Conservation (phyloP, 2,797 vertebrate species). For the Neosilurus mollespiculum region DNA sequence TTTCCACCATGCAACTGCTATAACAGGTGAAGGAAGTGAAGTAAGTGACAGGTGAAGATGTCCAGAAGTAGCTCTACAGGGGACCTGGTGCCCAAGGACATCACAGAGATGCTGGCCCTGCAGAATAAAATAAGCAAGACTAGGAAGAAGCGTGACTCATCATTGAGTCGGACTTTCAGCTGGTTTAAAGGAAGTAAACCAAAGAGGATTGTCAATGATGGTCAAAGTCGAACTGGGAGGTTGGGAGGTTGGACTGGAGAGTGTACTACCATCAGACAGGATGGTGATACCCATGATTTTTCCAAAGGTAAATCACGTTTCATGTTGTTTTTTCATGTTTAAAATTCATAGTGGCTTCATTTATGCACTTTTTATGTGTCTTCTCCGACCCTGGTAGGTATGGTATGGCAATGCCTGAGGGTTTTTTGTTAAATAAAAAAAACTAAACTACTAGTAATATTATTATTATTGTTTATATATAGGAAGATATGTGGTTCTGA, state of each 20-base stretch:
- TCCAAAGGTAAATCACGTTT: constrained; percentile 67
- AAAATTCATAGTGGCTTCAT: not conserved
- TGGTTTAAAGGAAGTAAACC: constrained; percentile 83
- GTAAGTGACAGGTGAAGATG: constrained; percentile 64
- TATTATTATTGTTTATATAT: not conserved
- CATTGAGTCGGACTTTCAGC: constrained; percentile 82
- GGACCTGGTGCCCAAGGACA: constrained; percentile 77
- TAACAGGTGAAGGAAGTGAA: constrained; percentile 65
- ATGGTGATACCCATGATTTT: constrained; percentile 59
- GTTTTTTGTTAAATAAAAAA: not conserved
- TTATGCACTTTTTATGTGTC: not conserved
- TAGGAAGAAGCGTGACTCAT: constrained; percentile 76
- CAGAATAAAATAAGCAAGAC: constrained; percentile 71
- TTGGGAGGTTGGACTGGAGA: constrained; percentile 50
- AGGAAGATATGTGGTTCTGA: not conserved
- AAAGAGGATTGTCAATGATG: constrained; percentile 66
- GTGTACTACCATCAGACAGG: constrained; percentile 46
- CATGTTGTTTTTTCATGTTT: not conserved
- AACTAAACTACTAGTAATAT: not conserved
- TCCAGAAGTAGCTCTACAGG: constrained; percentile 75
- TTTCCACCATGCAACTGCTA: constrained; percentile 61
- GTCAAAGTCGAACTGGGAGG: constrained; percentile 51
- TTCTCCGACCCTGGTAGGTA: not conserved
- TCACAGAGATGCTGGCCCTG: constrained; percentile 73
- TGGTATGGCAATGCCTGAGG: no score